Conservation (phyloP, 2,797 vertebrate species). For the Tiaroga cobitis region DNA sequence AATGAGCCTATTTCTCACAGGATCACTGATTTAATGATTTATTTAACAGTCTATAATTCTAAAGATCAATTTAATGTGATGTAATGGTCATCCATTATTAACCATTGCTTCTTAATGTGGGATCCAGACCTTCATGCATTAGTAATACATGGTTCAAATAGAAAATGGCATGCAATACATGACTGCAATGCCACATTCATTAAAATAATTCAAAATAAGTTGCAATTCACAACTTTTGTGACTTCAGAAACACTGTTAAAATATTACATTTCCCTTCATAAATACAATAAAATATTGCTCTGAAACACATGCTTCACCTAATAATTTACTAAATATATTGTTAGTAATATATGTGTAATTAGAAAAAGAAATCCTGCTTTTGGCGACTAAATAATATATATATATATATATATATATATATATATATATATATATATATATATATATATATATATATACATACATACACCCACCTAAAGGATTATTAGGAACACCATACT, state of each 20-base stretch:
- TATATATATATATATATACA: too few species aligned
- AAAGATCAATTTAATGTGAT: background rate
- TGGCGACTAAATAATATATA: background rate
- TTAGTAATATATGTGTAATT: background rate
- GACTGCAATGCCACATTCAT: background rate
- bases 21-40: constrained; percentile 15
- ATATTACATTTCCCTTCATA: background rate
- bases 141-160: background rate
- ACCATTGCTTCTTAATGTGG: background rate
- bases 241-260: background rate
- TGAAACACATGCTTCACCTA: background rate
- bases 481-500: too few species aligned
- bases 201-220: background rate
- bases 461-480: too few species aligned
- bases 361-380: background rate
- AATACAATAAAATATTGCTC: background rate
- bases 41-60: background rate
- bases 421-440: too few species aligned
- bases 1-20: constrained; percentile 6
- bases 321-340: background rate
- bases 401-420: too few species aligned
- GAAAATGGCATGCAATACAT: background rate
- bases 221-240: background rate
- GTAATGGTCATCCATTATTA: background rate
- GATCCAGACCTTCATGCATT: background rate